Conservation (phyloP, 2,113 vertebrate genomes). For the Hydrolagus affinis region DNA sequence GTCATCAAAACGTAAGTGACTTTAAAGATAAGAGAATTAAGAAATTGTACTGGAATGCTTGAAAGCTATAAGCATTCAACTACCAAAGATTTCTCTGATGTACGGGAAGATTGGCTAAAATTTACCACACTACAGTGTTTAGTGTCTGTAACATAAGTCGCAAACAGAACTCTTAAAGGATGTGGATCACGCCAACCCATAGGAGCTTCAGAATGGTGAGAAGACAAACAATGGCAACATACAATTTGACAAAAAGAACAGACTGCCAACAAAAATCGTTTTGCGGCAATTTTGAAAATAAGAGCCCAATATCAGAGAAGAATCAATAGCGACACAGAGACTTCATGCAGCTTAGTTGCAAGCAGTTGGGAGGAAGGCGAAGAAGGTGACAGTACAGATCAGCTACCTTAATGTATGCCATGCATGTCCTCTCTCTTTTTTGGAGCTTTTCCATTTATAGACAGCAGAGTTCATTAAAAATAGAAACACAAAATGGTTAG, state of each 20-base stretch:
- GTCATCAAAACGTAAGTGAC: too few species aligned
- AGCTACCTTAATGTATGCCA: constrained; percentile 97
- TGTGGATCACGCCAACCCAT: too few species aligned
- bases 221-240: neutral
- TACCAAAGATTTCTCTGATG: too few species aligned
- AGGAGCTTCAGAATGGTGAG: too few species aligned
- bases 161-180: too few species aligned
- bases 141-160: too few species aligned
- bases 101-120: too few species aligned
- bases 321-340: constrained; percentile 54
- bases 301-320: constrained; percentile 41
- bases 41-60: too few species aligned
- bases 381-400: constrained; percentile 70
- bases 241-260: neutral
- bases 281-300: neutral
- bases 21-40: too few species aligned
- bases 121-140: too few species aligned
- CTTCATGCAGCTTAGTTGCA: constrained; percentile 64
- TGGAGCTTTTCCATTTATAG: constrained; percentile 82
- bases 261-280: too few species aligned
- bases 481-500: constrained; percentile 48
- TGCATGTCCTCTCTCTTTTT: constrained; percentile 99
- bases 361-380: constrained; percentile 58
- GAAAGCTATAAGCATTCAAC: too few species aligned
- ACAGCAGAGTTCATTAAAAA: constrained; percentile 52